Percentiles rank a stretch among this genome's conserved stretches.
These are phyloP conservation scores for Nymphalis c-album DNA, from an alignment of 2,888 invertebrate genomes.

Conservation along the genomic window DNA sequence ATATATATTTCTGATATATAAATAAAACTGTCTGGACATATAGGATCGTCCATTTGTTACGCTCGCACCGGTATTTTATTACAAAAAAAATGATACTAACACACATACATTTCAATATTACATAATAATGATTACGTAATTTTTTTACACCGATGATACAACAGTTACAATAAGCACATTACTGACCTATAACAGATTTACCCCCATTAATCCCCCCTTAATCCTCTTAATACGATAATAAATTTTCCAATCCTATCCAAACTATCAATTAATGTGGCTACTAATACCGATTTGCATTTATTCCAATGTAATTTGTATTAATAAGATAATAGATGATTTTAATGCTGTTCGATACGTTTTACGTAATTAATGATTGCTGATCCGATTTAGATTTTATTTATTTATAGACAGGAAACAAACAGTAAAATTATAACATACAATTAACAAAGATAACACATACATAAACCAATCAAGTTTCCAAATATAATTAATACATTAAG, in stretches of 20 bases:
- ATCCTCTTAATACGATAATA: slow-evolving; percentile 30
- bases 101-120: too few species aligned
- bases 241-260: slow-evolving; percentile 27
- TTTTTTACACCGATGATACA: background rate
- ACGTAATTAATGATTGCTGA: background rate
- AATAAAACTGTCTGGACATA: too few species aligned
- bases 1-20: too few species aligned
- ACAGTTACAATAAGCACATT: background rate
- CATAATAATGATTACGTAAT: background rate
- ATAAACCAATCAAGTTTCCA: too few species aligned
- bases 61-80: too few species aligned
- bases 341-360: slow-evolving; percentile 22
- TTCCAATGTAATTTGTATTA: slow-evolving; percentile 36
- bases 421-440: too few species aligned
- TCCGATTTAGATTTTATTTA: background rate
- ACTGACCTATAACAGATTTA: background rate
- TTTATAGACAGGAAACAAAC: too few species aligned
- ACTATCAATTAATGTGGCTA: slow-evolving; percentile 37
- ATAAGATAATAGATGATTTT: slow-evolving; percentile 35
- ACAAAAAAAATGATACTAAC: too few species aligned
- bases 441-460: too few species aligned
- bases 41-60: too few species aligned
- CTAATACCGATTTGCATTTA: slow-evolving; percentile 39
- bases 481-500: too few species aligned
- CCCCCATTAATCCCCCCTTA: slow-evolving; percentile 8